Evolutionary conservation across 2,888 invertebrate genomes (phyloP).

Genomic region (Balanococcus diminutus): DNA sequence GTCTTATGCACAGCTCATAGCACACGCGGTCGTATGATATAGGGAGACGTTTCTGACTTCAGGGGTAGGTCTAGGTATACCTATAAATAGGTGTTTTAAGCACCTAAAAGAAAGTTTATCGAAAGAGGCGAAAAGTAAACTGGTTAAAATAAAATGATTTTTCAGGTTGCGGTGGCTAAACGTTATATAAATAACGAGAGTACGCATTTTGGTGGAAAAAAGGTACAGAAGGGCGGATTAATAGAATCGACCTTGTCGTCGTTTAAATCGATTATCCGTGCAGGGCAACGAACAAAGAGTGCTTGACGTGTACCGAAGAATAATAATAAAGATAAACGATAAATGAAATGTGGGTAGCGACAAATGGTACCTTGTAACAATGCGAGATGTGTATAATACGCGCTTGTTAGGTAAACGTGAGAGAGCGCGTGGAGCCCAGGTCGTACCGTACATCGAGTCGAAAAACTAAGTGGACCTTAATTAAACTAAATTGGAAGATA

Average conservation of each 20-base stretch:
- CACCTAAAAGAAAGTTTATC: neutral
- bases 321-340: slow-evolving; percentile 55
- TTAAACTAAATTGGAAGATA: slow-evolving; percentile 55
- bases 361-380: slow-evolving; percentile 49
- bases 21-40: neutral
- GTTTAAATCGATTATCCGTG: slow-evolving; percentile 52
- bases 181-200: neutral
- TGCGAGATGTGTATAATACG: slow-evolving; percentile 31
- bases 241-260: slow-evolving; percentile 55
- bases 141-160: neutral
- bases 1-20: neutral
- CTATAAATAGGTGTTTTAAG: neutral
- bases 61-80: neutral
- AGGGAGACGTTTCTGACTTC: neutral
- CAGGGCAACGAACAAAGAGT: slow-evolving; percentile 54
- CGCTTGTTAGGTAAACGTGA: slow-evolving; percentile 51
- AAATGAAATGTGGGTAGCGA: slow-evolving; percentile 54
- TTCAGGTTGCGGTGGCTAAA: neutral
- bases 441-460: slow-evolving; percentile 30
- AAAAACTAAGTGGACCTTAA: slow-evolving; percentile 53
- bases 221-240: slow-evolving; percentile 50
- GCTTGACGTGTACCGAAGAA: slow-evolving; percentile 39
- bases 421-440: slow-evolving; percentile 39
- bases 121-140: neutral
- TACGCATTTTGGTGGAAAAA: slow-evolving; percentile 1